Evolutionary conservation across 2,888 invertebrate species (phyloP), one percentile per base, ranked within the genome.

Genomic region (Meliscaeva auricollis): DNA sequence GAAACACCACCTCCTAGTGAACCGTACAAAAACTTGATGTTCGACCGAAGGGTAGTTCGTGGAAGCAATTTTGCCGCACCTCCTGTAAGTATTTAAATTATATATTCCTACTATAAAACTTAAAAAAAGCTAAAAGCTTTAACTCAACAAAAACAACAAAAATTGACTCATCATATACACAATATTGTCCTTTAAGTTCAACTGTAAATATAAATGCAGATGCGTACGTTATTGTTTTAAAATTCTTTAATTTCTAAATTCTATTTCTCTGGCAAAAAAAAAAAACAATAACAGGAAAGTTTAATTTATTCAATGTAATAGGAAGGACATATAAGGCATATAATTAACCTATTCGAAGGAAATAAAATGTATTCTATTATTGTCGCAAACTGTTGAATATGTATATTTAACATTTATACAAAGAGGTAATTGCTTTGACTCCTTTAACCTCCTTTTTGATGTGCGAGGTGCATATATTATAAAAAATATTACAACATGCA

Each of bases 11-110:
- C 88, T 46, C 52, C 79, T n/a, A 68, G 54, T 60, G 91, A 91
- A 89, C 93, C 94, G 9, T 96, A 95, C 91, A 94, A 95, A 89
- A 98, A 98, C 93, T 94, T 98, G 90, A 98, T 98, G 97, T 96
- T 95, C 92, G 98, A 98, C 91, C 95, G 95, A 90, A 94, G 97
- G 89, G 95, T 98, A 76, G 95, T 96, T 89, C 94, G 98, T 88
- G 98, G 98, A 88, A 96, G 95, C 92, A 97, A 96, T 87, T 96
- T 95, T 92, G 94, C 95, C 66, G 93, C 88, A 92, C 92, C 90
- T 82, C 87, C 90, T 88, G 91, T 91, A 88, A 88, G 90, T 90
- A 87, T 22, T 13, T n/a, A 15, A 54, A 11, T 58, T 38, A 56
- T 17, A 11, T 2, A 20, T 20, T 46, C 5, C 11, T 6, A 2